Conservation (phyloP, 2,797 vertebrate species). For the Scomberomorus guttatus region DNA sequence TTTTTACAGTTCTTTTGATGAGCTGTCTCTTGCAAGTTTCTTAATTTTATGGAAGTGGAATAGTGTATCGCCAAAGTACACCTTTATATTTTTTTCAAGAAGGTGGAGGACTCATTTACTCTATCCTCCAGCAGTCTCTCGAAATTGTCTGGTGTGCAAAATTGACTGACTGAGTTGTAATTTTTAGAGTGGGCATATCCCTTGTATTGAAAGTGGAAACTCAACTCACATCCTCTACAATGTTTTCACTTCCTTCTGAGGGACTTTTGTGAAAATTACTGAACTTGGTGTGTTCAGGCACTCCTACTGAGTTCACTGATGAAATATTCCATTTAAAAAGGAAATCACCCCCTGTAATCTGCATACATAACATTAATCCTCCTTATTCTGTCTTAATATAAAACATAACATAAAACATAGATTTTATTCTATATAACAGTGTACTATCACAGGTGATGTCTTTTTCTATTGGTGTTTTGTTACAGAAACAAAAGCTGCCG, state of each 20-base stretch:
- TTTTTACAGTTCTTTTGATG: too few relatives aligned
- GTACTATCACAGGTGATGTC: not conserved
- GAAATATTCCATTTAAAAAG: too few relatives aligned
- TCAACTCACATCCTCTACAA: not conserved
- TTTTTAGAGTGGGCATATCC: not conserved
- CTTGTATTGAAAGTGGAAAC: not conserved
- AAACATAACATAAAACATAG: too few relatives aligned
- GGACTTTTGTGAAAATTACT: not conserved
- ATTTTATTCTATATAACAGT: not conserved
- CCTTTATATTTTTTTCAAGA: too few relatives aligned
- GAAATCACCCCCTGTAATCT: too few relatives aligned
- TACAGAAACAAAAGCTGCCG: conserved; percentile 68
- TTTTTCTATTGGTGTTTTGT: not conserved
- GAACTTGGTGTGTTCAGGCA: not conserved
- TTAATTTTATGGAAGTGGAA: too few relatives aligned
- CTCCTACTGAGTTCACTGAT: too few relatives aligned
- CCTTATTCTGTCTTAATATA: not conserved
- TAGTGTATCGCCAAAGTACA: too few relatives aligned
- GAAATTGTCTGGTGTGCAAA: not conserved
- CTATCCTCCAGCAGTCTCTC: too few relatives aligned
- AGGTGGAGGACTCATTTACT: too few relatives aligned
- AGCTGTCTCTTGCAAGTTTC: too few relatives aligned
- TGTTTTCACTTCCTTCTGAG: not conserved
- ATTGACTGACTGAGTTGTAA: not conserved
- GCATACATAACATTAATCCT: not conserved